Conservation (phyloP, 2,113 vertebrate genomes). For the Stomatorhinus ivindoensis region DNA sequence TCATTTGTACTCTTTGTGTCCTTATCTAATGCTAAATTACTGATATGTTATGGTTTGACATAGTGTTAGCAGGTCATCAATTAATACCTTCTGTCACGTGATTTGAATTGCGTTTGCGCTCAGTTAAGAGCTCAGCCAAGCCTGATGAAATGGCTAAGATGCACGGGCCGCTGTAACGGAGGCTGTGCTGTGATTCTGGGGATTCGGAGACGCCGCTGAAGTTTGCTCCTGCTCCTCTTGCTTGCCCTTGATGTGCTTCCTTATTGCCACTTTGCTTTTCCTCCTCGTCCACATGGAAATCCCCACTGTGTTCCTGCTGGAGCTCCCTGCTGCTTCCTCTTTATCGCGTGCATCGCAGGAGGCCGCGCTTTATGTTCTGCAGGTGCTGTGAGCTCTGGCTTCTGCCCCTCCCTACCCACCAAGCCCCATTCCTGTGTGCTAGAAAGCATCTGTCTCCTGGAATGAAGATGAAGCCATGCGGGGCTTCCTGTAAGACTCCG, state of each 20-base stretch:
- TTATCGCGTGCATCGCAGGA: neutral
- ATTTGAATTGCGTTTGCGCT: neutral
- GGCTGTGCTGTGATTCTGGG: neutral
- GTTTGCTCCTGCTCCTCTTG: neutral
- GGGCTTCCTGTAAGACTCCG: neutral
- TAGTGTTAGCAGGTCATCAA: neutral
- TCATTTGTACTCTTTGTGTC: neutral
- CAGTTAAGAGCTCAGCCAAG: neutral
- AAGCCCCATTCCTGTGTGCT: neutral
- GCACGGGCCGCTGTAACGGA: neutral
- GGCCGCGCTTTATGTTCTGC: neutral
- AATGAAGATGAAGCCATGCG: neutral
- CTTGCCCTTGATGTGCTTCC: neutral
- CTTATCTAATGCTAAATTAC: neutral
- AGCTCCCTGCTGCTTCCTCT: neutral
- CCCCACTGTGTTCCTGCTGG: neutral
- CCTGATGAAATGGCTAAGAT: neutral
- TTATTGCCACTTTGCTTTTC: neutral
- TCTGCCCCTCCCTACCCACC: neutral
- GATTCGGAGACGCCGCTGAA: neutral
- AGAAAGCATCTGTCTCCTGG: conserved; percentile 12
- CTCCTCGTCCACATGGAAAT: neutral
- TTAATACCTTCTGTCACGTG: neutral
- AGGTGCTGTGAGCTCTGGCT: neutral
- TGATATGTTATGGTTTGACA: neutral